Base-by-base conservation (phyloP, 2,797 vertebrate genomes). In the Chromis chromis region DNA sequence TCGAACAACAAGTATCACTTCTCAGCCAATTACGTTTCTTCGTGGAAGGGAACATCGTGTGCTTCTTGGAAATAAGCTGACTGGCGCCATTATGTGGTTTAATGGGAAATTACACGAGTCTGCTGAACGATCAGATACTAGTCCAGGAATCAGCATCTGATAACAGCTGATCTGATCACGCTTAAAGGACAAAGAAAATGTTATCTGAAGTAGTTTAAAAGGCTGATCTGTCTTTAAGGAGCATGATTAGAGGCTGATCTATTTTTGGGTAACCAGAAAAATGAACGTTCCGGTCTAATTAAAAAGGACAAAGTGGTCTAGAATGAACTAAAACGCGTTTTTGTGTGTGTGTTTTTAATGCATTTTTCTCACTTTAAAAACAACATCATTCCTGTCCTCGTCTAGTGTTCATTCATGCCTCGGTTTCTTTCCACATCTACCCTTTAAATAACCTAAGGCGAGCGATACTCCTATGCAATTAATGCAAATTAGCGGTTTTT, bases 81-180 rank as follows among this genome's bases (percentile, higher is more conserved):
- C 24, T 91, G 86, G 89, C 89, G 91, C 91, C 92, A 16, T 68
- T 61, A 57, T 44, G 89, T 86, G 92, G 91, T 52, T 16, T 39
- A 25, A 76, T 56, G 54, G 57, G 19, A 77, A 84, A 91, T 70
- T 89, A 80, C 91, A 92, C 0, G 13, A 59, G 55, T 2, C 52
- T 61, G 22, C 5, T 0, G 5, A n/a, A 6, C 24, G 39, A 10
- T 50, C 3, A 44, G 25, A 4, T 25, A 25, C 25, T 25, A 25
- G 11, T 36, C 12, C 6, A 3, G 21, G n/a, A 9, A 36, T 12
- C 6, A 22, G 3, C 16, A 49, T 39, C 17, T 27, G 56, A 21
- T 2, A 22, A 21, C 22, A 13, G 9, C n/a, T 21, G 22, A 24
- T 11, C 3, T 4, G 21, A 16, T 3, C 33, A 36, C 10, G 31